Evolutionary conservation across 1,140 invertebrate species (phyloP).

Genomic region (Tribolium castaneum): DNA sequence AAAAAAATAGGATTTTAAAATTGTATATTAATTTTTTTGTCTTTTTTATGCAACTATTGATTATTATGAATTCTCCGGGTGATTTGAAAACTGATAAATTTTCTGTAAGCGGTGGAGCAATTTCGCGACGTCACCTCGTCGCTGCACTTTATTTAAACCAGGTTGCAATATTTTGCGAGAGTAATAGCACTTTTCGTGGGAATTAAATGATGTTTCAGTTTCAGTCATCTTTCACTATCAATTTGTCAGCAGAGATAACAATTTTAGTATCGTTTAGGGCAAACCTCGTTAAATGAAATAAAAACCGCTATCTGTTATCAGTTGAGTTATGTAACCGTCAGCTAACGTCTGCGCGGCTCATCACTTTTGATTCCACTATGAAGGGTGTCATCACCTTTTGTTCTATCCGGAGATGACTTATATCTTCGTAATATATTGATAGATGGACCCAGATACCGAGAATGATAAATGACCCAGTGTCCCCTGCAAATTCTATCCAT

Average conservation of each 20-base stretch:
- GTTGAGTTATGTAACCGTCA: slow-evolving; percentile 31
- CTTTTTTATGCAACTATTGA: too few species aligned
- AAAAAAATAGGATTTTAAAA: too few species aligned
- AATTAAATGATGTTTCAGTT: not conserved
- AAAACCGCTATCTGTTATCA: slow-evolving; percentile 33
- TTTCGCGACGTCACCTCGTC: too few species aligned
- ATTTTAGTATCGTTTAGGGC: slow-evolving; percentile 35
- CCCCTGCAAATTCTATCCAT: slow-evolving; percentile 57
- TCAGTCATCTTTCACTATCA: slow-evolving; percentile 12
- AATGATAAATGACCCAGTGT: slow-evolving; percentile 56
- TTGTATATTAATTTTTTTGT: too few species aligned
- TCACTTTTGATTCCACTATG: slow-evolving; percentile 42
- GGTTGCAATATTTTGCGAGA: not conserved
- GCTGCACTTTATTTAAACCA: too few species aligned
- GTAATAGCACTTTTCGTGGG: not conserved
- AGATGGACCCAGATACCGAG: slow-evolving; percentile 57
- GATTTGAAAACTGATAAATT: too few species aligned
- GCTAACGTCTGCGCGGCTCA: slow-evolving; percentile 31
- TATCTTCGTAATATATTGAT: slow-evolving; percentile 58
- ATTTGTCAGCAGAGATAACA: slow-evolving; percentile 30
- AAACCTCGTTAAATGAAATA: slow-evolving; percentile 36
- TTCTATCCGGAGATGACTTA: slow-evolving; percentile 55
- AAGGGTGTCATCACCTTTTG: slow-evolving; percentile 53
- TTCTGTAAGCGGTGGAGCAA: too few species aligned
- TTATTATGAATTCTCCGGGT: too few species aligned